Evolutionary conservation across 2,888 invertebrate species (phyloP), one percentile per base, ranked within the genome.

Genomic region (Dryadula phaetusa): DNA sequence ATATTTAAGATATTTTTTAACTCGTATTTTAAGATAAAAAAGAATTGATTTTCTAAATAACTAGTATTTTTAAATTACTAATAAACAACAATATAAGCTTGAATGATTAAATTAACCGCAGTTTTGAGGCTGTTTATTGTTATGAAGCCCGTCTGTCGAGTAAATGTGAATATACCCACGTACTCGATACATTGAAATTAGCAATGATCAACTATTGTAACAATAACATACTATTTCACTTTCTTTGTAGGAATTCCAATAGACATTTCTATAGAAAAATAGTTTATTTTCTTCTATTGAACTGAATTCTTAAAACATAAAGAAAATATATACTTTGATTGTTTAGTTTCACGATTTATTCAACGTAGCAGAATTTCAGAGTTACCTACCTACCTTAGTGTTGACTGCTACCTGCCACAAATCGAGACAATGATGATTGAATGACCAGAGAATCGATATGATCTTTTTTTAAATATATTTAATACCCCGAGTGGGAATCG

Each of bases 221-320:
- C 28, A 28, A 52, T 28, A 28, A 32, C 52, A 52, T 4, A 52
- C 52, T 28, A 52, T 52, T 52, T 52, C 52, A 10, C 22, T 28
- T 3, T 47, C 47, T 25, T 46, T 49, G 28, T 28, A 52, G 10
- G 10, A 16, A 3, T 28, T 16, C 10, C 4, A 0, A 16, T 28
- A 16, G 7, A 0, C 2, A n/a, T 52, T 52, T 52, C 16, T 28
- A 16, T 52, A 28, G 37, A 16, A 16, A 52, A 12, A 52, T 10
- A 4, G 4, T 52, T 28, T 52, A 16, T 25, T 7, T 49, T 20
- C 8, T 44, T 44, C 4, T 10, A 6, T 44, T 18, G 18, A 0
- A 18, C 8, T 4, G 16, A 44, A 44, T 5, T 1, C 42, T 47
- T 22, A 14, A 6, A 14, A 5, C 6, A 12, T 47, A 22, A 22